These are phyloP conservation scores for Lophura swinhoii DNA, from an alignment of 2,797 vertebrate species.

Conservation along the genomic window DNA sequence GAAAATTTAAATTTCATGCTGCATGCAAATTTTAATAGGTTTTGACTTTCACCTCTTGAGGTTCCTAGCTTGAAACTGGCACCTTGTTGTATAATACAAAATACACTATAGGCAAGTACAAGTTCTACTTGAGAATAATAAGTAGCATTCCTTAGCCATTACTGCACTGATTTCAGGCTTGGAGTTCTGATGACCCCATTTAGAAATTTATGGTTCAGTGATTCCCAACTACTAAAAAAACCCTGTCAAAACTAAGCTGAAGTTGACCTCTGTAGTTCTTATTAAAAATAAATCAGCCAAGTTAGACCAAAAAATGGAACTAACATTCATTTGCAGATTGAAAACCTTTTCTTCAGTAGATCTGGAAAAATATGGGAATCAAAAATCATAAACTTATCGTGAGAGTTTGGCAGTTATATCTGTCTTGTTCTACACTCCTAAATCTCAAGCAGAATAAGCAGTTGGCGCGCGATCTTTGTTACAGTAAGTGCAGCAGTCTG, in stretches of 20 bases:
- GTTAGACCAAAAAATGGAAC: not conserved
- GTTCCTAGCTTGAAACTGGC: not conserved
- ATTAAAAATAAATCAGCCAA: not conserved
- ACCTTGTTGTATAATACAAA: not conserved
- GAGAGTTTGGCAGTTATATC: not conserved
- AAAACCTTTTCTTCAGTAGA: not conserved
- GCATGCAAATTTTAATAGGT: not conserved
- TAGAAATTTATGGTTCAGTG: not conserved
- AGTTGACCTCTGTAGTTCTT: not conserved
- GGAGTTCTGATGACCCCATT: not conserved
- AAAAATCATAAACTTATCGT: not conserved
- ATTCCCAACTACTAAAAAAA: not conserved
- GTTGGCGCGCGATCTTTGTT: not conserved
- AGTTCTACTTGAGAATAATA: not conserved
- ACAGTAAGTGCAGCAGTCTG: rapidly evolving
- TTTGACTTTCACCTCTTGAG: not conserved
- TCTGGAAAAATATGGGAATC: not conserved
- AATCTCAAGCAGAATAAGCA: not conserved
- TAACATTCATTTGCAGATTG: not conserved
- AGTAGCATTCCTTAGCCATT: not conserved
- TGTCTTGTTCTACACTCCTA: not conserved
- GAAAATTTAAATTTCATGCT: not conserved
- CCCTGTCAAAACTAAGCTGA: not conserved
- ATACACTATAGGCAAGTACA: not conserved
- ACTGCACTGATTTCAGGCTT: not conserved